These are phyloP conservation scores for Periophthalmus modestus DNA, from an alignment of 2,113 vertebrate genomes.

Conservation along the genomic window DNA sequence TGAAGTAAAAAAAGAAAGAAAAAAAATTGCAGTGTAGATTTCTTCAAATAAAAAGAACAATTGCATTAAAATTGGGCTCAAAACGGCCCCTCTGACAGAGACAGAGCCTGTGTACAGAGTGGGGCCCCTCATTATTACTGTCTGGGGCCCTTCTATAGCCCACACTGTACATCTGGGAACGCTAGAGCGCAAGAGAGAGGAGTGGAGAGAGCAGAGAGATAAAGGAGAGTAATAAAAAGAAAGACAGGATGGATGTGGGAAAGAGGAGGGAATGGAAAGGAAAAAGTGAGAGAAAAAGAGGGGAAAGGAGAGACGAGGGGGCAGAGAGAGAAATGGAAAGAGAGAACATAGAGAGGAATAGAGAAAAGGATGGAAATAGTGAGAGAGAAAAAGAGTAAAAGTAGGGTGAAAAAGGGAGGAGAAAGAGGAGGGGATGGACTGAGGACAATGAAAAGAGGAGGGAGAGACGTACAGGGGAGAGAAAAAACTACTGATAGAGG, in stretches of 20 bases:
- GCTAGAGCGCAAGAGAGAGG: background rate
- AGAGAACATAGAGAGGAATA: too few relatives aligned
- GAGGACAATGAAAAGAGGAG: slow-evolving; percentile 37
- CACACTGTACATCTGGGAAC: background rate
- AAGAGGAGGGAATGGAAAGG: too few relatives aligned
- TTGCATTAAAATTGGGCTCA: background rate
- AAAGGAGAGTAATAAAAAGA: background rate
- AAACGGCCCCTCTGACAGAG: background rate
- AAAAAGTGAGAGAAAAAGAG: too few relatives aligned
- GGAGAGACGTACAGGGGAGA: background rate
- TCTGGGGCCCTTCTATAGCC: background rate
- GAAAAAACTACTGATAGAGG: background rate
- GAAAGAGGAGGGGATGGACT: slow-evolving; percentile 33
- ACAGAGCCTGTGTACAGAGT: background rate
- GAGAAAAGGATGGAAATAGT: background rate
- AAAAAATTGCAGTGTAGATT: background rate
- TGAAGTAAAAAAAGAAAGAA: too few relatives aligned
- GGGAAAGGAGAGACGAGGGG: too few relatives aligned
- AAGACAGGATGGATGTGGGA: background rate
- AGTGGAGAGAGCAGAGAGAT: slow-evolving; percentile 9
- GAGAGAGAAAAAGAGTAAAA: background rate
- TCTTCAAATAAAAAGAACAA: background rate
- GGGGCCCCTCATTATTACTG: background rate
- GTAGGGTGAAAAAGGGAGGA: slow-evolving; percentile 18
- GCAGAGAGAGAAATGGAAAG: too few relatives aligned